Evolutionary conservation across 2,113 vertebrate species (phyloP).

Genomic region (Taurulus bubalis): DNA sequence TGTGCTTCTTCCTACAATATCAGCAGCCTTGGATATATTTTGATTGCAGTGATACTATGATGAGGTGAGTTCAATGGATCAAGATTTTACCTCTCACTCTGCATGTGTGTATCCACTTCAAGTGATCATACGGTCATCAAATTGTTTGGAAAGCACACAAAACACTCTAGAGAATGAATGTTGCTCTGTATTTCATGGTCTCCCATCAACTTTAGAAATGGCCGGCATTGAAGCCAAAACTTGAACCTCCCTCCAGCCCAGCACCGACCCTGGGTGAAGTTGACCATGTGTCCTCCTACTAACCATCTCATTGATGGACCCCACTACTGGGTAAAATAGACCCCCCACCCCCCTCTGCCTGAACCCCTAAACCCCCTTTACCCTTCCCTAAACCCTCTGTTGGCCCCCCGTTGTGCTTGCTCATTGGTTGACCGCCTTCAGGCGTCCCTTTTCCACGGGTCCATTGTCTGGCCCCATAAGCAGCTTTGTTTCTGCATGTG

Average conservation of each 20-base stretch:
- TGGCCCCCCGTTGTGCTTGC: constrained; percentile 79
- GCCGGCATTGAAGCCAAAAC: constrained; percentile 66
- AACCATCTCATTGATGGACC: constrained; percentile 75
- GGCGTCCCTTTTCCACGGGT: constrained; percentile 80
- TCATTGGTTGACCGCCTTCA: constrained; percentile 84
- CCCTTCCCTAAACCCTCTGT: constrained; percentile 77
- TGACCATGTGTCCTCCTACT: constrained; percentile 73
- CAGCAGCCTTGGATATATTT: not conserved
- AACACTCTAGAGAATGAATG: constrained; percentile 72
- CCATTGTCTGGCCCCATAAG: constrained; percentile 82
- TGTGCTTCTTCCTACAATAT: not conserved
- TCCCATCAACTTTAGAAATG: constrained; percentile 76
- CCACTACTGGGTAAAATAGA: constrained; percentile 60
- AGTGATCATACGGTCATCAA: constrained; percentile 53
- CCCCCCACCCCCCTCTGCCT: constrained; percentile 50
- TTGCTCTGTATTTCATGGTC: constrained; percentile 76
- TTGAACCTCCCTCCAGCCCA: constrained; percentile 75
- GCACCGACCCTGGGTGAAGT: constrained; percentile 64
- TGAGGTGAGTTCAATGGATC: not conserved
- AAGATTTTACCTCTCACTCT: constrained; percentile 22
- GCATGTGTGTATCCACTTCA: constrained; percentile 27
- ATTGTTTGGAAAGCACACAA: constrained; percentile 43
- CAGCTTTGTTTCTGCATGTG: constrained; percentile 85
- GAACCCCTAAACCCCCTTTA: constrained; percentile 75
- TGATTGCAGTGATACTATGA: not conserved